Evolutionary conservation across 2,888 invertebrate species (phyloP).

Genomic region (Orchesella flavescens): DNA sequence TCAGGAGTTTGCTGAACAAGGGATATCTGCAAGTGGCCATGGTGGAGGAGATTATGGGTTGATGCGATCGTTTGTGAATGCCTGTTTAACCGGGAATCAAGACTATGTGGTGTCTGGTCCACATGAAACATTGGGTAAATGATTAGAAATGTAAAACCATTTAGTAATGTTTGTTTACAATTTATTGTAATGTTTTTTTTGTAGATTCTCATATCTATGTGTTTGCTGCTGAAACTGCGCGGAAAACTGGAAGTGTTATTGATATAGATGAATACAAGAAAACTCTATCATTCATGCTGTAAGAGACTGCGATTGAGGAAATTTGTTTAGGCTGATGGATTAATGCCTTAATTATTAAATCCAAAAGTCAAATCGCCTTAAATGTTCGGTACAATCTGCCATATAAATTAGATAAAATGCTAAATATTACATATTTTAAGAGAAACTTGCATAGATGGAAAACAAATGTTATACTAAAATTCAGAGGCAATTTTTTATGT

Average conservation of each 20-base stretch:
- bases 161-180: conserved; percentile 1
- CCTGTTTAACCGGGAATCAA: conserved; percentile 68
- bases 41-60: conserved; percentile 68
- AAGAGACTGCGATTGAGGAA: too few relatives aligned
- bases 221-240: conserved; percentile 70
- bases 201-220: conserved; percentile 71
- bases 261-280: conserved; percentile 68
- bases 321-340: too few relatives aligned
- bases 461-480: too few relatives aligned
- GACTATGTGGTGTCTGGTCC: conserved; percentile 68
- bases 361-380: too few relatives aligned
- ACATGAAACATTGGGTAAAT: conserved; percentile 69
- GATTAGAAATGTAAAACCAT: background rate
- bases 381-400: too few relatives aligned
- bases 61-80: conserved; percentile 66
- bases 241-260: conserved; percentile 64
- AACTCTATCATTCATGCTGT: conserved; percentile 29
- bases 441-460: too few relatives aligned
- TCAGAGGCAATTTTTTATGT: background rate
- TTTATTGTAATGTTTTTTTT: conserved; percentile 17
- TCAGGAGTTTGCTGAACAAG: conserved; percentile 25
- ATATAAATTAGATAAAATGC: too few relatives aligned
- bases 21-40: conserved; percentile 65
- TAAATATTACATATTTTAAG: too few relatives aligned
- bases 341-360: too few relatives aligned